Percentiles rank a stretch among this genome's conserved stretches.
phyloP scores from a whole-genome alignment of 2,888 invertebrate genomes.

The Amphipyra berbera region DNA sequence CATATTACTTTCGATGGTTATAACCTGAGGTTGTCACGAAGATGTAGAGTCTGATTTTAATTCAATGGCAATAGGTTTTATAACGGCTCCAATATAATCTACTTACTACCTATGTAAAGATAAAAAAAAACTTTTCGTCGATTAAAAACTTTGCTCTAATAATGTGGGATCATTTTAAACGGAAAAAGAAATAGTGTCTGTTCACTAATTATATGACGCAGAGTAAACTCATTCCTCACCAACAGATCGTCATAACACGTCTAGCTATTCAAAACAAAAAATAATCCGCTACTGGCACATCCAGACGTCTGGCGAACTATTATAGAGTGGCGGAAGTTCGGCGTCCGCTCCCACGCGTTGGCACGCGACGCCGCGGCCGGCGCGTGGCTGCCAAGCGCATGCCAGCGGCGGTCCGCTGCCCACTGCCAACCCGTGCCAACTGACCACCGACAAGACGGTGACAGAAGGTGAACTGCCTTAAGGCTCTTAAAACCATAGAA shows the following conservation, averaged over 20 bases:
- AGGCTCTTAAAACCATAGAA: too few relatives aligned
- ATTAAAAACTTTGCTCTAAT: too few relatives aligned
- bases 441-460: slow-evolving; percentile 14
- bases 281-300: slow-evolving; percentile 34
- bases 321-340: slow-evolving; percentile 78
- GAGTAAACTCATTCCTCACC: not conserved
- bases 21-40: too few relatives aligned
- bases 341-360: slow-evolving; percentile 84
- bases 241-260: slow-evolving; percentile 15
- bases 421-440: slow-evolving; percentile 39
- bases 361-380: slow-evolving; percentile 74
- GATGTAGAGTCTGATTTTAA: too few relatives aligned
- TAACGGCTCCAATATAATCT: too few relatives aligned
- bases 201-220: not conserved
- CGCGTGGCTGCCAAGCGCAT: slow-evolving; percentile 59
- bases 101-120: too few relatives aligned
- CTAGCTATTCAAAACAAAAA: slow-evolving; percentile 34
- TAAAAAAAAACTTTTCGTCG: too few relatives aligned
- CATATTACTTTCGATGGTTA: too few relatives aligned
- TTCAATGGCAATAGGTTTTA: too few relatives aligned
- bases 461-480: slow-evolving; percentile 39
- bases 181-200: not conserved
- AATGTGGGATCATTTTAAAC: too few relatives aligned
- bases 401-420: slow-evolving; percentile 45
- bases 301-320: slow-evolving; percentile 49